Base-by-base conservation (phyloP, 1,140 invertebrate species). In the Drosophila lini region DNA sequence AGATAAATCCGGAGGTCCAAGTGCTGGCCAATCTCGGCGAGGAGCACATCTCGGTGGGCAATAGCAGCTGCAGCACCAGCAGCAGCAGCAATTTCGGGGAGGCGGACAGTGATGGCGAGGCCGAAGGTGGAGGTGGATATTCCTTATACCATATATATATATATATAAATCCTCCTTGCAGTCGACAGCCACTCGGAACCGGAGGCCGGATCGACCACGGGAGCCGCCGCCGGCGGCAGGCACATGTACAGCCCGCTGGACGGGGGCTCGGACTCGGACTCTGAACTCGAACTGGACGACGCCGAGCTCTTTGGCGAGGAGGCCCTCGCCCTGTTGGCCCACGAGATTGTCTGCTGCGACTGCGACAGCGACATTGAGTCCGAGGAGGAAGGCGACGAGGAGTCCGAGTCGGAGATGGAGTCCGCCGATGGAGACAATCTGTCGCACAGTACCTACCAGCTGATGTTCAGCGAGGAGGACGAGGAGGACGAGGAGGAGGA, bases 331-430 rank as follows among this genome's bases (percentile, higher is more conserved):
- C 57, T 84, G 44, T 40, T 84, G 32, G 74, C 64, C 11, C 78
- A 78, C 40, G 81, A 84, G 42, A 84, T 85, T 8, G 74, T 69
- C 34, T 83, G 81, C 67, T 83, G 81, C 15, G 81, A 80, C 4
- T 36, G 59, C 15, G 77, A 74, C 3, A 61, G 64, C 2, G 70
- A 77, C 3, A 28, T 71, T 3, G 80, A 78, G 10, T 36, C 42
- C 40, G 78, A 74, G 16, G 40, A 19, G 13, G 62, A 65, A 8
- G 60, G 10, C 67, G 48, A 57, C 10, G 56, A 32, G n/a, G 53
- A 34, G 11, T 53, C 32, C 32, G 34, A 11, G 11, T 47, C 45
- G 0, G 60, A 55, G 10, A 10, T 31, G 50, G 40, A 38, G 16
- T 38, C 25, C 25, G 25, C 25, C 5, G 25, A 28, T 28, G 25